A percentile compares a stretch with the other conserved stretches of the same genome.
phyloP scores from a whole-genome alignment of 2,113 vertebrate species.

The Corapipo altera region DNA sequence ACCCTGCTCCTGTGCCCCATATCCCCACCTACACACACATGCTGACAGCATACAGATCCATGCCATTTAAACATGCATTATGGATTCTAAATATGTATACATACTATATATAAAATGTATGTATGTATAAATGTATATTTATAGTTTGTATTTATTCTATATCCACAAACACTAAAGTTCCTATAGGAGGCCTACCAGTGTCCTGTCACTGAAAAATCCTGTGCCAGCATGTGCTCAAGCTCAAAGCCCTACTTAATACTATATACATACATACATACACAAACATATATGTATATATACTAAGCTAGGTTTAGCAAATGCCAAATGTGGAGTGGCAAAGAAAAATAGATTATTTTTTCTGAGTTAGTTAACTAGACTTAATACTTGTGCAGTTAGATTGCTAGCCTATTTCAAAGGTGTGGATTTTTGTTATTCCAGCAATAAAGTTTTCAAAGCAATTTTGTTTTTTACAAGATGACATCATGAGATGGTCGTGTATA shows the following conservation, averaged over 20 bases:
- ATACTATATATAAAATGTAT: not conserved
- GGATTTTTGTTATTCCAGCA: not conserved
- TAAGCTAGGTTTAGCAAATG: not conserved
- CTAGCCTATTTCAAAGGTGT: not conserved
- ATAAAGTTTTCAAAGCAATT: not conserved
- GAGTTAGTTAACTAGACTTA: not conserved
- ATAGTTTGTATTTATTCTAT: not conserved
- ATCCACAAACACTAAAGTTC: not conserved
- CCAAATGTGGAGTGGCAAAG: not conserved
- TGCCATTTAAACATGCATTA: not conserved
- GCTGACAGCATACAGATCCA: not conserved
- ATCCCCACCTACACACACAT: not conserved
- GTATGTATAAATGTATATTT: not conserved
- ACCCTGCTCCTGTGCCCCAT: not conserved
- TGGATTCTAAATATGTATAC: not conserved
- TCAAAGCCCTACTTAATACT: not conserved
- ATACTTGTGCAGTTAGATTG: not conserved
- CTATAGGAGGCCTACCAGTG: not conserved
- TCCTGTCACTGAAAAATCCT: not conserved
- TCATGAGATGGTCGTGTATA: not conserved
- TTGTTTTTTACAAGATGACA: not conserved
- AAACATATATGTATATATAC: not conserved
- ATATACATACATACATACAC: not conserved
- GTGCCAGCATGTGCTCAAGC: not conserved
- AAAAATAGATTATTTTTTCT: not conserved